Evolutionary conservation across 2,113 vertebrate species (phyloP), one percentile per base, ranked within the genome.

Genomic region (Noctilio leporinus): DNA sequence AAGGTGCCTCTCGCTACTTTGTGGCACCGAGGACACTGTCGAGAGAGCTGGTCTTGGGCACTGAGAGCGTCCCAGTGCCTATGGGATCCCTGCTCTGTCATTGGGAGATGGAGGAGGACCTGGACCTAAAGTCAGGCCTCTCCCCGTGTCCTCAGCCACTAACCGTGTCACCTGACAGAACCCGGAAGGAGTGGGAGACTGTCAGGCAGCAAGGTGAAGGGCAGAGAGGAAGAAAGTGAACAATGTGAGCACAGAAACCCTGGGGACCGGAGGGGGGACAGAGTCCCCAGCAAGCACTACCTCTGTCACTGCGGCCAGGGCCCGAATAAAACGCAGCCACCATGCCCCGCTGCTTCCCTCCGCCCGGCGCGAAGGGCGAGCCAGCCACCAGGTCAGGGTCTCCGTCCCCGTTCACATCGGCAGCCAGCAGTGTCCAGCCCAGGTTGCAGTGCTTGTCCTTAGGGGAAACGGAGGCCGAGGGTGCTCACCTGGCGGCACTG

Each of bases 401-500:
- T 43, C 96, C 78, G 76, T 99, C 98, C 12, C 90, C 97, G 59
- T 98, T 97, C 94, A 98, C 1, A 49, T 99, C 98, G 62, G 98
- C 90, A 15, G 98, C 98, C 96, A 98, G 62, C 35, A 99, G 98
- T 4, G 98, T 98, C 98, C 98, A 99, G 83, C 98, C 98, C 97
- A 99, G 95, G 95, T 99, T 99, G 95, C 98, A 99, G 96, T 98
- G 98, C 55, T 93, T 93, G 89, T 98, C 97, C 98, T 99, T 95
- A 86, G 94, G 76, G 86, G 78, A 43, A 95, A 62, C 30, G 70
- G 92, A 83, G 91, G 80, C 53, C 75, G n/a, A 0, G 2, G 10
- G 10, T n/a, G 4, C 89, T 81, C 80, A 78, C 43, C 45, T 51
- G 28, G 73, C 86, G 94, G 57, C 8, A 0, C 0, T 0, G 40